A percentile compares a stretch with the other conserved stretches of the same genome.
Conservation (phyloP, 2,797 vertebrate species). For the Lagorchestes hirsutus region DNA sequence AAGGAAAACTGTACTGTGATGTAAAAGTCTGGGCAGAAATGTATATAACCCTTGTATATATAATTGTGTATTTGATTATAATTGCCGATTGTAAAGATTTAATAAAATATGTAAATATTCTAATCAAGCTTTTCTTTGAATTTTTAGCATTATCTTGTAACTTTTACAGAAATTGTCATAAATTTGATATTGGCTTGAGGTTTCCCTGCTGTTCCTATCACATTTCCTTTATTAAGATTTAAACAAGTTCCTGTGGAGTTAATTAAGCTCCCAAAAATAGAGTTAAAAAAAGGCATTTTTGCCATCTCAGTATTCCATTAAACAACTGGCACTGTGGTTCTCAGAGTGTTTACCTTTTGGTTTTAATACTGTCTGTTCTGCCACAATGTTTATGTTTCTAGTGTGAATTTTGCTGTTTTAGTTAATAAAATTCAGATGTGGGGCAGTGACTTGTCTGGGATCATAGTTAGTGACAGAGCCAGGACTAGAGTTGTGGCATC, state of each 20-base stretch:
- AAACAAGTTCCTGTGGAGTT: not conserved
- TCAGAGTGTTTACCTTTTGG: not conserved
- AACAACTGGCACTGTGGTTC: not conserved
- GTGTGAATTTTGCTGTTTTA: not conserved
- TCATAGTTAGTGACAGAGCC: not conserved
- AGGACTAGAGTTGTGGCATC: not conserved
- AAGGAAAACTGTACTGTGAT: constrained; percentile 89
- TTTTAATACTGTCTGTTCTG: not conserved
- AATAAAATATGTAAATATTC: constrained; percentile 91
- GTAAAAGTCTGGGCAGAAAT: constrained; percentile 89
- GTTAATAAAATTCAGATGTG: not conserved
- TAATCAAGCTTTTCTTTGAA: constrained; percentile 73
- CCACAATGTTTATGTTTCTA: not conserved
- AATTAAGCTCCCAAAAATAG: not conserved
- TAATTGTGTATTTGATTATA: constrained; percentile 90
- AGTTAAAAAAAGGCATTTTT: not conserved
- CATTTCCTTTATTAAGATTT: not conserved
- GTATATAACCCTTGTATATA: constrained; percentile 90
- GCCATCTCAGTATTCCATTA: not conserved
- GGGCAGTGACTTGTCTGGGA: not conserved
- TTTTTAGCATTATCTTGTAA: constrained; percentile 53
- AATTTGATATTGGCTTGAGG: not conserved
- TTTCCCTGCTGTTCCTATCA: not conserved
- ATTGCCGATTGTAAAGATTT: constrained; percentile 91
- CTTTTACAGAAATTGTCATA: not conserved